phyloP scores from a whole-genome alignment of 2,113 vertebrate species.

The Hystrix cristata region DNA sequence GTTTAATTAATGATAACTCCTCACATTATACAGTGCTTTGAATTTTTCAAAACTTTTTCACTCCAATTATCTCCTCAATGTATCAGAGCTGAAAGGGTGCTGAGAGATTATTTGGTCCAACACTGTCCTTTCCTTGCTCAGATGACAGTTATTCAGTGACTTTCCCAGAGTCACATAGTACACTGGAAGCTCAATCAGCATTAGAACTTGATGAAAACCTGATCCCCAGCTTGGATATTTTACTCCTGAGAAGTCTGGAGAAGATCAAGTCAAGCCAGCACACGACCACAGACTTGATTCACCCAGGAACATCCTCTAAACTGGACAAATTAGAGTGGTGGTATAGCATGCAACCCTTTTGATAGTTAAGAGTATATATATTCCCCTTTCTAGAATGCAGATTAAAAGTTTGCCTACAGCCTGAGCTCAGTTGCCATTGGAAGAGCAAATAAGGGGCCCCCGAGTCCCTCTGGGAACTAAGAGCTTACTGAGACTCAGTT shows the following conservation, averaged over 20 bases:
- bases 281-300: not conserved
- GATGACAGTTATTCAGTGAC: not conserved
- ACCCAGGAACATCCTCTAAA: not conserved
- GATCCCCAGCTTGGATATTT: not conserved
- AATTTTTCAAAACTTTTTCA: slow-evolving; percentile 45
- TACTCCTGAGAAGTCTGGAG: not conserved
- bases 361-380: not conserved
- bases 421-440: not conserved
- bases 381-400: slow-evolving; percentile 2
- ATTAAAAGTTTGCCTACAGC: slow-evolving; percentile 11
- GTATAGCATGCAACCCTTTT: not conserved
- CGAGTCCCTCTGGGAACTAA: not conserved
- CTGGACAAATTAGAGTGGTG: not conserved
- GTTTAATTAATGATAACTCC: slow-evolving; percentile 18
- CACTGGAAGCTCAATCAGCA: not conserved
- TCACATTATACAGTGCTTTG: not conserved
- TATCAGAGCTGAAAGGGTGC: not conserved
- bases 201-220: slow-evolving; percentile 34
- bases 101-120: not conserved
- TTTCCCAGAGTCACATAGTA: slow-evolving; percentile 8
- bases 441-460: not conserved
- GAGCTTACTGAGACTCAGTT: not conserved
- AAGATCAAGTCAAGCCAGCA: not conserved
- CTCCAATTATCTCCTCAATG: not conserved
- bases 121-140: not conserved